Evolutionary conservation across 1,140 invertebrate species (phyloP).

Genomic region (Gryon sp.): DNA sequence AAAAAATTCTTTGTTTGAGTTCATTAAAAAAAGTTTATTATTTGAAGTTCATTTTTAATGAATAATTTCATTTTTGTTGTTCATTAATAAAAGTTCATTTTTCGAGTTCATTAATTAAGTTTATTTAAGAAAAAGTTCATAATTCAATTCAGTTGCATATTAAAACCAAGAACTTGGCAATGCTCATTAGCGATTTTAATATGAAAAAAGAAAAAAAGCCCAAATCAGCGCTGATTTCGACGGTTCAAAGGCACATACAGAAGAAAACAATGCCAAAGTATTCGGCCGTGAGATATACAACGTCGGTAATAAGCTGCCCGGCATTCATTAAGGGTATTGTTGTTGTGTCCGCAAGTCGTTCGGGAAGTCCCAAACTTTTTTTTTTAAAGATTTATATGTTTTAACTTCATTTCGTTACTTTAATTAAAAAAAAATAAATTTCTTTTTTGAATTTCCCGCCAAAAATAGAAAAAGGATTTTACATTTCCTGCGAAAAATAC

Average conservation of each 20-base stretch:
- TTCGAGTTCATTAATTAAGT: too few relatives aligned
- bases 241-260: constrained; percentile 60
- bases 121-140: not conserved
- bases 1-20: too few relatives aligned
- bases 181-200: constrained; percentile 74
- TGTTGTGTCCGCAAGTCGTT: constrained; percentile 61
- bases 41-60: too few relatives aligned
- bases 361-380: constrained; percentile 56
- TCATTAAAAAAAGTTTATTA: too few relatives aligned
- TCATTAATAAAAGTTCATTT: too few relatives aligned
- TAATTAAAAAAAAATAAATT: too few relatives aligned
- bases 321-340: constrained; percentile 77
- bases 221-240: constrained; percentile 63
- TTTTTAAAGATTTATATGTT: constrained; percentile 41
- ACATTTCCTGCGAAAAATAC: too few relatives aligned
- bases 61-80: too few relatives aligned
- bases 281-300: constrained; percentile 69
- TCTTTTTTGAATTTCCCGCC: too few relatives aligned
- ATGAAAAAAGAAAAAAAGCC: constrained; percentile 71
- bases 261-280: constrained; percentile 71
- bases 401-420: too few relatives aligned
- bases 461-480: too few relatives aligned
- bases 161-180: constrained; percentile 43
- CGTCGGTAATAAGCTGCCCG: constrained; percentile 73
- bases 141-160: constrained; percentile 33